Evolutionary conservation across 2,888 invertebrate species (phyloP), one percentile per base, ranked within the genome.

Genomic region (Meloe dianella): DNA sequence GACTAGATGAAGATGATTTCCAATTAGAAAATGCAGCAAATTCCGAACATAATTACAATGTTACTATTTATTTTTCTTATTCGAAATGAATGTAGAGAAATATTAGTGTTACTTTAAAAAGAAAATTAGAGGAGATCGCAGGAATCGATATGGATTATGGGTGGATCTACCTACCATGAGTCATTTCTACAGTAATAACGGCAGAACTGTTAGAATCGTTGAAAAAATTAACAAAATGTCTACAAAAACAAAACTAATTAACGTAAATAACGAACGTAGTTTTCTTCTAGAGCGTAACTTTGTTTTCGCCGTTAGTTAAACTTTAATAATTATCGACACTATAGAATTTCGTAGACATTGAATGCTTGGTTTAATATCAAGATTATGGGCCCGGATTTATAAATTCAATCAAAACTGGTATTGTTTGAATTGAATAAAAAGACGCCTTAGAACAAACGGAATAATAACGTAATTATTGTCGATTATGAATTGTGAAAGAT

Each of bases 21-120:
- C 54, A 54, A 54, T 54, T 54, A 54, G 54, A 54, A 54, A 54
- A 54, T 24, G 24, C 51, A 12, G 51, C 22, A 51, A 22, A 51
- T 51, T 10, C 51, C 51, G 22, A 51, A 51, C 22, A 51, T 51
- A 51, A 51, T 51, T 51, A 22, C 41, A 38, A 38, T 4, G 22
- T 22, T 20, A 51, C 20, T 22, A 54, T 22, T 24, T 8, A 54
- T 54, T 24, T 54, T 54, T 22, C 8, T 12, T 38, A 6, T 7
- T 32, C 32, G 4, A 41, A 41, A 17, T 41, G 10, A 41, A 17
- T 41, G 41, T 32, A 32, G 17, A 6, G 41, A 41, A 41, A 41
- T 41, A 41, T 17, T 6, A 1, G 2, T 41, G n/a, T 41, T 41
- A 1, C 14, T 14, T 14, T 4, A 14, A 8, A 7, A 17, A 17